Conservation (phyloP, 2,888 invertebrate genomes). For the Sabellastarte sp. region DNA sequence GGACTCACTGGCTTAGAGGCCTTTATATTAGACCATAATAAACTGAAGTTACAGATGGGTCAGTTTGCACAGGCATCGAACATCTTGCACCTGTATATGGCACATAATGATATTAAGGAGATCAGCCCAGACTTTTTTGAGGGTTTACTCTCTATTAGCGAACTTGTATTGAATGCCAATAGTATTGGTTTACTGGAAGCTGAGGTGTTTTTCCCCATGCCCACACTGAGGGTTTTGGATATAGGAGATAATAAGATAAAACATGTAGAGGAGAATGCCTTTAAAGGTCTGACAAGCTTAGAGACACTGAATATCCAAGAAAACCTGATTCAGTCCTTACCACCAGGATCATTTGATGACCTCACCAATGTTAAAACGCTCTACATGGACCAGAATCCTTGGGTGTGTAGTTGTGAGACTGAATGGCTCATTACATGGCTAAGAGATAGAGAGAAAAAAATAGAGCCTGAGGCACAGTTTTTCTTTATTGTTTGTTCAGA, state of each 20-base stretch:
- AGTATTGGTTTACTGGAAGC: neutral
- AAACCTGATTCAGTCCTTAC: neutral
- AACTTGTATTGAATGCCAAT: neutral
- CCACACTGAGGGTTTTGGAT: neutral
- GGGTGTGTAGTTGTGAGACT: neutral
- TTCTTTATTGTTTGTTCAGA: too few relatives aligned
- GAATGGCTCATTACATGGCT: neutral
- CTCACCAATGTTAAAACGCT: neutral
- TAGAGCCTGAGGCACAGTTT: neutral
- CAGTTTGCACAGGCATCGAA: neutral
- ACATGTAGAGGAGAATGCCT: neutral
- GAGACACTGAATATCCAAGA: neutral
- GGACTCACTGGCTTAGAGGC: slow-evolving; percentile 4
- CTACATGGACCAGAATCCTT: neutral
- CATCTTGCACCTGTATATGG: slow-evolving; percentile 5
- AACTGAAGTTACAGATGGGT: slow-evolving; percentile 1
- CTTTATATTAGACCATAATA: slow-evolving; percentile 7
- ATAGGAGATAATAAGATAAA: neutral
- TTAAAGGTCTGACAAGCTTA: slow-evolving; percentile 4
- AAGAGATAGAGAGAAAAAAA: neutral
- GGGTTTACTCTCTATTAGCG: neutral
- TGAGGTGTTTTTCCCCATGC: neutral
- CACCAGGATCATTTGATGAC: neutral
- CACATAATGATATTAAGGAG: slow-evolving; percentile 3
- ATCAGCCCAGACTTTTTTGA: slow-evolving; percentile 3